A percentile compares a stretch with the other conserved stretches of the same genome.
Conservation (phyloP, 2,113 vertebrate species). For the Ursus arctos region DNA sequence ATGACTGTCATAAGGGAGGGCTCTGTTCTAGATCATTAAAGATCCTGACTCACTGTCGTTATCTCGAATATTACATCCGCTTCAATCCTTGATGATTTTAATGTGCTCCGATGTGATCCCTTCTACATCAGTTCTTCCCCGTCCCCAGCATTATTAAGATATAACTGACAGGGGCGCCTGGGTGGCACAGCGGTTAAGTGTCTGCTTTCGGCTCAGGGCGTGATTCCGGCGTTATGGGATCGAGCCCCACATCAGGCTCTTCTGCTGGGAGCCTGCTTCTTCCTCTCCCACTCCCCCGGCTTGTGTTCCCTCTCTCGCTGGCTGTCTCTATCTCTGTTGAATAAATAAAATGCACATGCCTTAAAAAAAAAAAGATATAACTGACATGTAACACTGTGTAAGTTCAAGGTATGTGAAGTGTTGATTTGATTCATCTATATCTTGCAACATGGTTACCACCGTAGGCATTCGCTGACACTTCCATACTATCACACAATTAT, state of each 20-base stretch:
- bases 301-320: too few relatives aligned
- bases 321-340: too few relatives aligned
- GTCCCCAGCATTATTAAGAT: background rate
- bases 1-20: background rate
- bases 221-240: too few relatives aligned
- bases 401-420: background rate
- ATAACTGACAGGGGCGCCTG: background rate
- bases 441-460: background rate
- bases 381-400: background rate
- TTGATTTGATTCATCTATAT: background rate
- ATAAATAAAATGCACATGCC: too few relatives aligned
- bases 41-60: rapidly evolving
- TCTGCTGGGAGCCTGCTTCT: too few relatives aligned
- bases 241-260: too few relatives aligned
- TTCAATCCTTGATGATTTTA: background rate
- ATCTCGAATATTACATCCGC: background rate
- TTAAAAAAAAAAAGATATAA: background rate
- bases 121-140: background rate
- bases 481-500: background rate
- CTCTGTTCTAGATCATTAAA: background rate
- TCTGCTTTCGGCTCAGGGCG: too few relatives aligned
- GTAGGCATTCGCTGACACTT: background rate
- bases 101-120: rapidly evolving
- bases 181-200: too few relatives aligned
- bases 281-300: too few relatives aligned